Percentiles rank a stretch among this genome's conserved stretches.
Conservation (phyloP, 2,113 vertebrate genomes). For the western clawed frog (Xenopus tropicalis) region UCB_Xtro_10.0 CM004450.2:131723001-131723500, state of each 20-base stretch:
- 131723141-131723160: not conserved
- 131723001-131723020: too few relatives aligned
- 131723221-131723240: conserved; percentile 21
- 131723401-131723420: conserved; percentile 8
- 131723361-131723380: conserved; percentile 16
- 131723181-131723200: conserved; percentile 21
- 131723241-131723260: conserved; percentile 13
- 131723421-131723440: conserved; percentile 23
- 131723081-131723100: not conserved
- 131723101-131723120: conserved; percentile 1
- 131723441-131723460: not conserved
- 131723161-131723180: not conserved
- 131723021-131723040: too few relatives aligned
- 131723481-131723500: too few relatives aligned
- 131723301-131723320: conserved; percentile 26
- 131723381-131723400: conserved; percentile 7
- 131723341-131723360: not conserved
- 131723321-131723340: not conserved
- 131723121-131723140: conserved; percentile 10
- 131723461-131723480: not conserved
- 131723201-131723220: not conserved
- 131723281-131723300: conserved; percentile 9
- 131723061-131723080: too few relatives aligned
- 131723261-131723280: conserved; percentile 11
- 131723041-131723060: too few relatives aligned